phyloP scores from a whole-genome alignment of 1,140 invertebrate genomes.

The Centruroides sculpturatus region DNA sequence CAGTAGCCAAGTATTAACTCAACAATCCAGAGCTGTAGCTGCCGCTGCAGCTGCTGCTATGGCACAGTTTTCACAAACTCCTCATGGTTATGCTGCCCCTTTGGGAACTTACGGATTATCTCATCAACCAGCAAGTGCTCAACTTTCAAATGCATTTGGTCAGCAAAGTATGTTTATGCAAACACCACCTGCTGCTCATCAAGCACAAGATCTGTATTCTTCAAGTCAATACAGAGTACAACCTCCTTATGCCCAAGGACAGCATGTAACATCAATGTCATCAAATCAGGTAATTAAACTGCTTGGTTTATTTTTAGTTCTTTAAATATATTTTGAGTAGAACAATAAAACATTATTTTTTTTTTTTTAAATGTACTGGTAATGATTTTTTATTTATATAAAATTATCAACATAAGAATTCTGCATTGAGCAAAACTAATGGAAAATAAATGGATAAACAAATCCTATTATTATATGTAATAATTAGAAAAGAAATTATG shows the following conservation, averaged over 20 bases:
- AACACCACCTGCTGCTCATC: constrained; percentile 35
- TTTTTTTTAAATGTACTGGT: too few relatives aligned
- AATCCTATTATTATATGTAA: too few relatives aligned
- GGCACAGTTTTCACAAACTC: constrained; percentile 44
- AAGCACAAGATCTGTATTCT: constrained; percentile 61
- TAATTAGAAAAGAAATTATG: too few relatives aligned
- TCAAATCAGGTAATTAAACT: constrained; percentile 20
- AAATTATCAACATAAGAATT: too few relatives aligned
- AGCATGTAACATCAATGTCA: constrained; percentile 41
- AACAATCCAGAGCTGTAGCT: constrained; percentile 21
- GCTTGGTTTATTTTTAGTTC: too few relatives aligned
- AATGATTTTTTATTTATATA: too few relatives aligned
- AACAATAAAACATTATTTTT: too few relatives aligned
- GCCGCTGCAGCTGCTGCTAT: constrained; percentile 13
- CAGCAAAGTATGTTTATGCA: constrained; percentile 50
- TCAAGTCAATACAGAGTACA: constrained; percentile 53
- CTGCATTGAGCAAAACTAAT: too few relatives aligned
- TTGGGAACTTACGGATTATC: constrained; percentile 34
- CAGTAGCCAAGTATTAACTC: constrained; percentile 31
- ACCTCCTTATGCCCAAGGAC: constrained; percentile 52
- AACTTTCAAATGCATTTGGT: constrained; percentile 39
- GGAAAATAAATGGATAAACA: too few relatives aligned
- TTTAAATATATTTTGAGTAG: too few relatives aligned
- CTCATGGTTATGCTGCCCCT: constrained; percentile 32
- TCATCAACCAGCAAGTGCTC: constrained; percentile 19